These are phyloP conservation scores for Autographa gamma DNA, from an alignment of 2,888 invertebrate species.

Conservation along the genomic window DNA sequence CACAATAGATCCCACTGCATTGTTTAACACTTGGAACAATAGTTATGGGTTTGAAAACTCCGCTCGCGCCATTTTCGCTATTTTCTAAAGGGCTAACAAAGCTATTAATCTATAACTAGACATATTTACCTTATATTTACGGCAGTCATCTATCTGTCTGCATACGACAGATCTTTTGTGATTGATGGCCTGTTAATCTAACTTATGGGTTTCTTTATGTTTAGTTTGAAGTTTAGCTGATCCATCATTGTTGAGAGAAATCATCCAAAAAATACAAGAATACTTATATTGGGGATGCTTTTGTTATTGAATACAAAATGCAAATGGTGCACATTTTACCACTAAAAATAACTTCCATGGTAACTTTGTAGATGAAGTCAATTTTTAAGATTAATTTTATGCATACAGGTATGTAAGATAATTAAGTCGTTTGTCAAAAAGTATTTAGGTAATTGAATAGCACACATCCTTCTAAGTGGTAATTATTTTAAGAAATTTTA, in stretches of 20 bases:
- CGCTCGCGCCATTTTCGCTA: not conserved
- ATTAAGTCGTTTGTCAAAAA: too few species aligned
- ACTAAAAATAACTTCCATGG: not conserved
- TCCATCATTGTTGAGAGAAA: not conserved
- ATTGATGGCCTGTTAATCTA: not conserved
- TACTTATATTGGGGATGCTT: not conserved
- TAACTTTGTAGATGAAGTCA: too few species aligned
- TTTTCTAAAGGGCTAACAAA: not conserved
- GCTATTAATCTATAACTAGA: not conserved
- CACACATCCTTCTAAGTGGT: not conserved
- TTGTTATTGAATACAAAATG: not conserved
- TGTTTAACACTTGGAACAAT: not conserved
- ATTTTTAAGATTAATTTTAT: too few species aligned
- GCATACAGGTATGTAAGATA: too few species aligned
- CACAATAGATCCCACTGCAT: conserved; percentile 1
- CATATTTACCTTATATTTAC: not conserved
- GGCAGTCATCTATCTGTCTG: conserved; percentile 1
- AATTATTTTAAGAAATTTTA: conserved; percentile 3
- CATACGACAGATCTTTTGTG: not conserved
- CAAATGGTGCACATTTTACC: too few species aligned
- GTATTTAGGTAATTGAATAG: too few species aligned
- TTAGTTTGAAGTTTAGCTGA: not conserved
- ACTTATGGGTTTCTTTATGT: conserved; percentile 1
- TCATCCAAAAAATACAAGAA: not conserved
- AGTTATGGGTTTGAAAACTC: not conserved